Evolutionary conservation across 2,888 invertebrate species (phyloP).

Genomic region (Chrysomela aeneicollis): DNA sequence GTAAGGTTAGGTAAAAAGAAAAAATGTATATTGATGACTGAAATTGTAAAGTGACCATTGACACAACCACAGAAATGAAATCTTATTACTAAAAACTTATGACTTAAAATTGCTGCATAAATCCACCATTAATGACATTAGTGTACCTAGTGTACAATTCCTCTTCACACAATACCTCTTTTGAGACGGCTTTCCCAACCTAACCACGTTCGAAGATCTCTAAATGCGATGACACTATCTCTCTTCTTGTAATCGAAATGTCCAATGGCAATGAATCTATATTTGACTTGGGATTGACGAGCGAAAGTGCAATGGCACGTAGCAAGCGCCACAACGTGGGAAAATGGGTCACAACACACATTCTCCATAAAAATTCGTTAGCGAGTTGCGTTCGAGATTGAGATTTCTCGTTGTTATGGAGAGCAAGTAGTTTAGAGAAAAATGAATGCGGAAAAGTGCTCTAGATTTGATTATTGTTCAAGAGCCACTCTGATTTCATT

Average conservation of each 20-base stretch:
- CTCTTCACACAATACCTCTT: too few species aligned
- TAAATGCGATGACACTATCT: neutral
- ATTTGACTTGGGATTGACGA: conserved; percentile 17
- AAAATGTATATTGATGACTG: too few species aligned
- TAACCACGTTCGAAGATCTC: too few species aligned
- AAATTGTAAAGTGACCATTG: too few species aligned
- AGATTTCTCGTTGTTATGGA: conserved; percentile 40
- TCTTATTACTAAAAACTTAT: too few species aligned
- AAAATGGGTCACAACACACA: conserved; percentile 56
- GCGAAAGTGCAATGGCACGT: conserved; percentile 46
- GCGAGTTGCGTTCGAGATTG: conserved; percentile 27
- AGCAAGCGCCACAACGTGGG: conserved; percentile 48
- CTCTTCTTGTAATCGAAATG: neutral
- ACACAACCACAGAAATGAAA: too few species aligned
- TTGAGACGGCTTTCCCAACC: too few species aligned
- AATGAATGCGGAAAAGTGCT: conserved; percentile 53
- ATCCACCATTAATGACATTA: too few species aligned
- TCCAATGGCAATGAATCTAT: neutral
- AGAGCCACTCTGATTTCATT: neutral
- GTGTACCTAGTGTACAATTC: too few species aligned
- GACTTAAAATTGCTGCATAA: too few species aligned
- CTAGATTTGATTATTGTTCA: conserved; percentile 39
- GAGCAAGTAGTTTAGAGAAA: conserved; percentile 51
- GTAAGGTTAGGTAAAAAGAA: too few species aligned
- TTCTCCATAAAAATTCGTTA: conserved; percentile 47